These are phyloP conservation scores for Cotesia vestalis DNA, from an alignment of 1,140 invertebrate genomes.

Conservation along the genomic window DNA sequence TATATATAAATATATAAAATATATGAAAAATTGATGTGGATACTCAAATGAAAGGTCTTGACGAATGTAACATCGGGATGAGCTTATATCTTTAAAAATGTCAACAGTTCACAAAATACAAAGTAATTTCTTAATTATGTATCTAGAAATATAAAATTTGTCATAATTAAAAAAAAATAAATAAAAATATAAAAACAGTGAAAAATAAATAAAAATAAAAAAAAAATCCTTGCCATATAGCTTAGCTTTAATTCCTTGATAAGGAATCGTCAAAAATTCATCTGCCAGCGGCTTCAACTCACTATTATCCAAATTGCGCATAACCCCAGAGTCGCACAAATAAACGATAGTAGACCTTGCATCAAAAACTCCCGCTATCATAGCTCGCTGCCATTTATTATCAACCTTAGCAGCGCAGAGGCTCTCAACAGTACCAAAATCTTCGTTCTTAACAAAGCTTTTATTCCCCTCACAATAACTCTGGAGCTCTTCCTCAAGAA, in stretches of 20 bases:
- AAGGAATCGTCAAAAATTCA: slow-evolving; percentile 65
- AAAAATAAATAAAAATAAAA: slow-evolving; percentile 4
- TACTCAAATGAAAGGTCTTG: too few relatives aligned
- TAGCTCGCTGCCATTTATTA: too few relatives aligned
- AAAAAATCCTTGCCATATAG: slow-evolving; percentile 60
- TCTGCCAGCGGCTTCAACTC: slow-evolving; percentile 62
- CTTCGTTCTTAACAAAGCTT: slow-evolving; percentile 51
- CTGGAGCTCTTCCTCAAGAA: slow-evolving; percentile 68
- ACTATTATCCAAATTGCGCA: slow-evolving; percentile 55
- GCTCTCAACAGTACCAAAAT: slow-evolving; percentile 60
- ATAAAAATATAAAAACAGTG: not conserved
- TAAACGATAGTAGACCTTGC: slow-evolving; percentile 62
- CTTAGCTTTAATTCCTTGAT: slow-evolving; percentile 69
- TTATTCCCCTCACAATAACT: slow-evolving; percentile 59
- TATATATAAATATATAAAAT: too few relatives aligned
- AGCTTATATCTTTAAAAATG: too few relatives aligned
- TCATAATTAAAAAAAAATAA: not conserved
- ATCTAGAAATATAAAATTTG: too few relatives aligned
- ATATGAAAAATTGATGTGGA: too few relatives aligned
- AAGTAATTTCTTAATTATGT: too few relatives aligned
- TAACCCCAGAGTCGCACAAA: slow-evolving; percentile 69
- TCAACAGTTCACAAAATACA: too few relatives aligned
- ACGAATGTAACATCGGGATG: too few relatives aligned
- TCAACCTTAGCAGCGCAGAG: slow-evolving; percentile 65
- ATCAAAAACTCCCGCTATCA: slow-evolving; percentile 39